Evolutionary conservation across 2,113 vertebrate species (phyloP), one percentile per base, ranked within the genome.

Genomic region (Apodemus speciosus): DNA sequence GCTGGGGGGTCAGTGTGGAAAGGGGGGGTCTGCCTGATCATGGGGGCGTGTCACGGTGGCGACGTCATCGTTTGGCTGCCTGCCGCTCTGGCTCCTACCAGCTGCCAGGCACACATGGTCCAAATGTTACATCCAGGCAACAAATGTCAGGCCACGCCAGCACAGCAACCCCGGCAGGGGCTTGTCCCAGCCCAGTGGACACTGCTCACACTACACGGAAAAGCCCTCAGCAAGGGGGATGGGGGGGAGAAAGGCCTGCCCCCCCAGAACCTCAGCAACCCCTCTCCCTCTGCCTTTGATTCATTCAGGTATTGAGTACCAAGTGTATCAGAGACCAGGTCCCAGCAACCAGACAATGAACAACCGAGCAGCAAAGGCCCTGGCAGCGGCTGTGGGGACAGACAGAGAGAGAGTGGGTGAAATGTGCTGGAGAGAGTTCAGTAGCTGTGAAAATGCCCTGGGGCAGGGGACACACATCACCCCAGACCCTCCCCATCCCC

Each of bases 41-140:
- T 32, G 81, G 38, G 60, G 66, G 66, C 14, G 14, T 16, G 56
- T 73, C 49, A 62, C 16, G 3, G 0, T 13, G 5, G 64, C 38
- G 85, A 62, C 3, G 40, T 40, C 60, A 0, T 60, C 0, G 2
- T 13, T 43, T 27, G 38, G 0, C 71, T 27, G 25, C 0, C 6
- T 6, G 0, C 76, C 0, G 0, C 43, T 68, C n/a, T 3, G 1
- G 62, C 60, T 75, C 0, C 0, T 79, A 32, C 95, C 97, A 97
- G 95, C 79, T 97, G 97, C 96, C 53, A 9, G 95, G 2, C 32
- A 58, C 66, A 43, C 0, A 40, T 0, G 4, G 30, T 69, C 94
- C 98, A 98, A 97, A 93, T 97, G 98, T 97, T 97, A 49, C 89
- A 58, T 83, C 49, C 86, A 0, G 5, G 96, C 83, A 92, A 96